Conservation (phyloP, 2,797 vertebrate species). For the Leptoclinus maculatus region DNA sequence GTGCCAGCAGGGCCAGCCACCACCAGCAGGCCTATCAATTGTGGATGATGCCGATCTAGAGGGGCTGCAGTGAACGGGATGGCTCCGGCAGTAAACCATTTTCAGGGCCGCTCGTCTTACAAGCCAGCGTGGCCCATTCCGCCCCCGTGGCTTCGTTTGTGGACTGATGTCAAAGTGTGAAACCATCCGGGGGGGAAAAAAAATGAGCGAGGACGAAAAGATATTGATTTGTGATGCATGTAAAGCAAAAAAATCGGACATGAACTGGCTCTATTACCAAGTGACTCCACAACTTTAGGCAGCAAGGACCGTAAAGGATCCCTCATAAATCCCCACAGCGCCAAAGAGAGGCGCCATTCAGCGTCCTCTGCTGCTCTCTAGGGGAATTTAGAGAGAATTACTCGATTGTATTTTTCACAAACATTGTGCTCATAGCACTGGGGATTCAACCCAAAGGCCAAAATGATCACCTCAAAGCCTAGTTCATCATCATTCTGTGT, state of each 20-base stretch:
- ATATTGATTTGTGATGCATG: constrained; percentile 50
- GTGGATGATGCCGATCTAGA: constrained; percentile 41
- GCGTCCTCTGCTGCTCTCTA: constrained; percentile 74
- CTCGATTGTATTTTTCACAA: background rate
- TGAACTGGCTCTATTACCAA: constrained; percentile 16
- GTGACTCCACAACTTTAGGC: constrained; percentile 1
- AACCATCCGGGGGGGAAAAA: background rate
- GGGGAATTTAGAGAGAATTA: constrained; percentile 24
- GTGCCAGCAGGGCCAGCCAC: constrained; percentile 18
- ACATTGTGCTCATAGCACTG: background rate
- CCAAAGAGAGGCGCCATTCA: constrained; percentile 5
- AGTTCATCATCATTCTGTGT: background rate
- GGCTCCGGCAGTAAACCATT: constrained; percentile 8
- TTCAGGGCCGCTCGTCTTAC: constrained; percentile 58
- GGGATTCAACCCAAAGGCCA: background rate
- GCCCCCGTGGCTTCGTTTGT: constrained; percentile 15
- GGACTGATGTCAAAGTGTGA: constrained; percentile 6
- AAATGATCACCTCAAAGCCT: background rate
- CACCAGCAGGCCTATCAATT: constrained; percentile 40
- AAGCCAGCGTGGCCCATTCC: background rate
- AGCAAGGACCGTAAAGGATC: background rate
- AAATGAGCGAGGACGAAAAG: constrained; percentile 18
- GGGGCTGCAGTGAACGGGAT: constrained; percentile 19
- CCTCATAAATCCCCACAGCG: background rate
- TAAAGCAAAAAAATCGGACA: constrained; percentile 11